phyloP scores from a whole-genome alignment of 2,113 vertebrate species.

The Carettochelys insculpta region DNA sequence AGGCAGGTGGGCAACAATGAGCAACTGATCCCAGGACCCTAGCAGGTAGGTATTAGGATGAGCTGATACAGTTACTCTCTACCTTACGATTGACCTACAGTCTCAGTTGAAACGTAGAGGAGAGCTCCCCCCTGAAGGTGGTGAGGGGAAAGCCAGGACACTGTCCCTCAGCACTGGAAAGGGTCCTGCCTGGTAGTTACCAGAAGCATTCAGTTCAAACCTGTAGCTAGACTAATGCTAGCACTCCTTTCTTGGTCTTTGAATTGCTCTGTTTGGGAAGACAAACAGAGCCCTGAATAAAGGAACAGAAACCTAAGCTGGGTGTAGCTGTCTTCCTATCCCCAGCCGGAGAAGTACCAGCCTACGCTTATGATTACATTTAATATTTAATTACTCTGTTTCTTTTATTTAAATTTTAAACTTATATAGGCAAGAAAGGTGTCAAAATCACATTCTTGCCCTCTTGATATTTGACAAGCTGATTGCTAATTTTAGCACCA shows the following conservation, averaged over 20 bases:
- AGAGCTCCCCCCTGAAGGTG: background rate
- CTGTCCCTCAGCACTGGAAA: background rate
- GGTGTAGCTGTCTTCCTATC: background rate
- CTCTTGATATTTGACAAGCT: background rate
- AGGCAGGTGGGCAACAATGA: background rate
- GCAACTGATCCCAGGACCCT: background rate
- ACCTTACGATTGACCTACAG: background rate
- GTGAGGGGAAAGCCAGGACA: background rate
- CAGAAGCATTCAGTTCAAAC: background rate
- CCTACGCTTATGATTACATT: background rate
- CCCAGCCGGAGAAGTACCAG: background rate
- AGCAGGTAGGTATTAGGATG: background rate
- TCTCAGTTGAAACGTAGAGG: background rate
- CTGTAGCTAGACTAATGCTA: background rate
- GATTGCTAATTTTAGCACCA: background rate
- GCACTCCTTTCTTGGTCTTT: background rate
- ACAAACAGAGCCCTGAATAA: background rate
- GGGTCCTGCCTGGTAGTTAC: background rate
- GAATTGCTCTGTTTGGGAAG: background rate
- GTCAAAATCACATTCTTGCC: background rate
- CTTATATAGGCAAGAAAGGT: background rate
- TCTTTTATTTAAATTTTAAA: slow-evolving; percentile 12
- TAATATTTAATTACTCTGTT: background rate
- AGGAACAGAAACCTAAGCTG: background rate
- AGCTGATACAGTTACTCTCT: background rate